phyloP scores from a whole-genome alignment of 2,797 vertebrate species.

The Sebastes diaconus region DNA sequence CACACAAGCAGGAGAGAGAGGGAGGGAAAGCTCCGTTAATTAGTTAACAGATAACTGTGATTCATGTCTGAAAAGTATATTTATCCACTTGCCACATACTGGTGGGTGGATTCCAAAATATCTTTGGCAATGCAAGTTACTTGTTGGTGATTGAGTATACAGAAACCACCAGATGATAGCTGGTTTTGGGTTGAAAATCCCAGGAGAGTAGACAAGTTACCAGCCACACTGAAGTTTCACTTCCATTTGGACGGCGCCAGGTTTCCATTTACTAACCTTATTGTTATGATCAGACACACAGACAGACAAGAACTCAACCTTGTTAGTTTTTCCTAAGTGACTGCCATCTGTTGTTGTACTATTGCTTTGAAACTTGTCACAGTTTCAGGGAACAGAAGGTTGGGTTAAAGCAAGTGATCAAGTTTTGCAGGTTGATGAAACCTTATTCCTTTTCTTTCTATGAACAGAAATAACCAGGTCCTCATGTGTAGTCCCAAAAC shows the following conservation, averaged over 20 bases:
- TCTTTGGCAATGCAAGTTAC: background rate
- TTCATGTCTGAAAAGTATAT: conserved; percentile 10
- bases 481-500: background rate
- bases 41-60: conserved; percentile 9
- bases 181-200: background rate
- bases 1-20: background rate
- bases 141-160: conserved; percentile 2
- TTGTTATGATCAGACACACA: conserved; percentile 29
- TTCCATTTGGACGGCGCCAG: background rate
- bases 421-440: background rate
- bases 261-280: conserved; percentile 18
- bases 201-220: background rate
- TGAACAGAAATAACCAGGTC: background rate
- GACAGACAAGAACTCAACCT: background rate
- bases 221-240: conserved; percentile 1
- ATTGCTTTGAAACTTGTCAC: background rate
- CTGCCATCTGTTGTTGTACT: background rate
- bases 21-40: background rate
- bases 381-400: background rate
- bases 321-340: background rate
- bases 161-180: background rate
- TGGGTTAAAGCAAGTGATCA: background rate
- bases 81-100: conserved; percentile 8
- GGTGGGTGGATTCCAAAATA: background rate
- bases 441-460: background rate